Base-by-base conservation (phyloP, 2,797 vertebrate genomes). In the Euphonia xanthogaster region DNA sequence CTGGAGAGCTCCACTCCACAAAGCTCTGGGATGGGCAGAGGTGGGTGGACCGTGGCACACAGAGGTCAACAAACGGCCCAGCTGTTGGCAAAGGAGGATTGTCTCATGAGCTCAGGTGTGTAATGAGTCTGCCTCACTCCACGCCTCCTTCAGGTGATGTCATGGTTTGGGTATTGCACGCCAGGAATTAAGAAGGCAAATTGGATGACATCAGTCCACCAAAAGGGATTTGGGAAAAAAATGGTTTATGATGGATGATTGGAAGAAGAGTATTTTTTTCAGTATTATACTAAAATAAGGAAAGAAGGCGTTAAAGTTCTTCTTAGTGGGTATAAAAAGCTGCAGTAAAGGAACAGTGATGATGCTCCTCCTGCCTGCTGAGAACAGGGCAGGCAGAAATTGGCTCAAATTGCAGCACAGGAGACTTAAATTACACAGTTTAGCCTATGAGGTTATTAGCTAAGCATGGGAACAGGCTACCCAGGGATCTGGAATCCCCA, bases 221-320 rank as follows among this genome's bases (percentile, higher is more conserved):
- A 84, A 63, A 83, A 77, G 11, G 28, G 31, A 42, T 57, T 77
- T 15, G 37, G 37, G 44, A 4, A 14, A 48, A 62, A 76, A 66
- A 58, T 1, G 17, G 37, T 11, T 60, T 51, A 10, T 0, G 5
- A 13, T 8, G 23, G 60, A 42, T 0, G 0, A 58, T 0, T 55
- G 28, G 37, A 62, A 58, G 23, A 88, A 67, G 10, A 12, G 21
- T 13, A 2, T 67, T 77, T 85, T 84, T 81, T 86, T 55, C 55
- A 63, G 15, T 13, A 14, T 48, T 40, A 47, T 10, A 39, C 5
- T 86, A 40, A 74, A 80, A 55, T 14, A 42, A 54, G 22, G 57
- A 83, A 48, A 88, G 45, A 12, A 77, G 40, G 48, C 13, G 57
- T 4, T 23, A 48, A 63, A 74, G 39, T 23, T 42, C 21, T 37